A percentile compares a stretch with the other conserved stretches of the same genome.
Conservation (phyloP, 2,888 invertebrate species). For the Gandaritis pyraliata region DNA sequence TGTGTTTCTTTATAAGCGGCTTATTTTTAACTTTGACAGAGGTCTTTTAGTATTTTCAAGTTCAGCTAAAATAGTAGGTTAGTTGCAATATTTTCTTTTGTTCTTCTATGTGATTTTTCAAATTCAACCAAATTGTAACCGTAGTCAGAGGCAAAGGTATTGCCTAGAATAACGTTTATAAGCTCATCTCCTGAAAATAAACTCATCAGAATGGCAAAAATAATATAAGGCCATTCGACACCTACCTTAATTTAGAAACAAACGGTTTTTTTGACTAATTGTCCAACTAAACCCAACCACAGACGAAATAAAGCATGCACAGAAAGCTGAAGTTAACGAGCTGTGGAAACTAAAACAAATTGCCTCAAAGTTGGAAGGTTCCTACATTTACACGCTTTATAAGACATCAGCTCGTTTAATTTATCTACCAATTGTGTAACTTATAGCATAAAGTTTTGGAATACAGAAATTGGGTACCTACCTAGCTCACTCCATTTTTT, state of each 20-base stretch:
- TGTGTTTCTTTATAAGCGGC: conserved; percentile 29
- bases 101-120: not conserved
- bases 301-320: conserved; percentile 28
- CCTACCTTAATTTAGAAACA: not conserved
- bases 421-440: too few species aligned
- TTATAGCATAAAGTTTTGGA: not conserved
- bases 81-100: not conserved
- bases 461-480: not conserved
- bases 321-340: conserved; percentile 32
- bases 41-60: conserved; percentile 9
- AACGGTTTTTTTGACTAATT: conserved; percentile 42
- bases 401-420: conserved; percentile 25
- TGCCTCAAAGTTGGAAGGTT: conserved; percentile 33
- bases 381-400: conserved; percentile 26
- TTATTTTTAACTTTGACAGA: conserved; percentile 16
- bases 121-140: too few species aligned
- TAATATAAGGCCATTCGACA: not conserved
- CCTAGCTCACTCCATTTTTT: too few species aligned
- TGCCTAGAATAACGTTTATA: too few species aligned
- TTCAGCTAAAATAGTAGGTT: conserved; percentile 2
- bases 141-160: too few species aligned
- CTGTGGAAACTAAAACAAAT: conserved; percentile 45
- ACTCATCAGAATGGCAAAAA: too few species aligned
- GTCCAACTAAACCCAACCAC: conserved; percentile 30
- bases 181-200: not conserved